Base-by-base conservation (phyloP, 2,888 invertebrate species). In the Lagria hirta region DNA sequence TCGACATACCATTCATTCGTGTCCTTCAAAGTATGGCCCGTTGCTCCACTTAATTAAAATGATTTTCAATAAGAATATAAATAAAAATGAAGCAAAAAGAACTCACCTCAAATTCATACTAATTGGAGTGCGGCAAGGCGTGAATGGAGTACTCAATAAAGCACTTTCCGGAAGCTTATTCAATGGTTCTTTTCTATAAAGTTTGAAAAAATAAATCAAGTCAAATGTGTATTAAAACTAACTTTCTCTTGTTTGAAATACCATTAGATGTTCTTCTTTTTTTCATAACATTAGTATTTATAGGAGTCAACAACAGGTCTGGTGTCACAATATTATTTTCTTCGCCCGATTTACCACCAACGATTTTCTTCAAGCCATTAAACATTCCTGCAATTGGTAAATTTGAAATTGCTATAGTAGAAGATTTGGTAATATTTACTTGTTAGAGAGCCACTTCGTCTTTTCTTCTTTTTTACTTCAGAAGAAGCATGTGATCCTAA, bases 381-480 rank as follows among this genome's bases (percentile, higher is more conserved):
- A 88, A 77, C 76, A 88, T 83, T 62, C 87, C 87, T 86, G 58
- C n/a, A n/a, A n/a, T n/a, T n/a, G n/a, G n/a, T n/a, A n/a, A n/a
- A n/a, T n/a, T n/a, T n/a, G n/a, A n/a, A n/a, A n/a, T n/a, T n/a
- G n/a, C n/a, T n/a, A n/a, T n/a, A n/a, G n/a, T n/a, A n/a, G n/a
- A n/a, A n/a, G n/a, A n/a, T n/a, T n/a, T n/a, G n/a, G n/a, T n/a
- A n/a, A 15, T 11, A 46, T 23, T 77, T 78, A 88, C 91, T 80
- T 72, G 89, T 90, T 54, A 91, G 76, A 57, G 91, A 91, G 57
- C 90, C 90, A 77, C 91, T 89, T 58, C 88, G 78, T 63, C 90
- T 77, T 70, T 89, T 88, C 70, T 88, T 89, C 65, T 84, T 82
- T 62, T 76, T 78, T 55, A 81, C 75, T 22, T 74, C 72, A 59